A percentile compares a stretch with the other conserved stretches of the same genome.
Conservation (phyloP, 2,797 vertebrate genomes). For the Poeciliopsis paucimaculata region DNA sequence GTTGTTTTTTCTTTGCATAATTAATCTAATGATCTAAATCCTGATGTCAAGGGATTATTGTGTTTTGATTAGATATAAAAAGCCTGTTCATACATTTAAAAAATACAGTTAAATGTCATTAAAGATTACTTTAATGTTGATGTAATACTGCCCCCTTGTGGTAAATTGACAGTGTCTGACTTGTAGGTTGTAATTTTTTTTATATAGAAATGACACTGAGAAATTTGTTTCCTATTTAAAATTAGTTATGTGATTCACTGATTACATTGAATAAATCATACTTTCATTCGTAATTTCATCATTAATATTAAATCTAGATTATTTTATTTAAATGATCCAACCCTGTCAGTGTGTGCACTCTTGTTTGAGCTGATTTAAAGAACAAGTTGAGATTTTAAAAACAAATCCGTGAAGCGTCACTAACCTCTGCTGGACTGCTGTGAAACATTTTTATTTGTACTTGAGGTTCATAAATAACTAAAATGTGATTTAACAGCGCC, state of each 20-base stretch:
- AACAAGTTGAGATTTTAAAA: neutral
- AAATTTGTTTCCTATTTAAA: too few species aligned
- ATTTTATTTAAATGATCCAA: neutral
- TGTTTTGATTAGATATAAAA: neutral
- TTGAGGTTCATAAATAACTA: neutral
- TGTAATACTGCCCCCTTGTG: slow-evolving; percentile 26
- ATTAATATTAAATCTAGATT: neutral
- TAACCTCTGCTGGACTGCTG: too few species aligned
- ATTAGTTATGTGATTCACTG: too few species aligned
- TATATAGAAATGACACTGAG: neutral
- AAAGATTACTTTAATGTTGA: neutral
- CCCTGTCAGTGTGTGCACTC: neutral
- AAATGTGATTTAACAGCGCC: neutral
- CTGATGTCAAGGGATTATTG: neutral
- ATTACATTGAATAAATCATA: too few species aligned
- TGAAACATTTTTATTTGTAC: neutral
- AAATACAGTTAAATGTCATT: neutral
- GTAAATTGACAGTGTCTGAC: neutral
- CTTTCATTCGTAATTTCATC: neutral
- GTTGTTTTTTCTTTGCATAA: neutral
- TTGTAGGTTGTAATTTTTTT: neutral
- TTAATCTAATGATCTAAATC: neutral
- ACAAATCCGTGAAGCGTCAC: neutral
- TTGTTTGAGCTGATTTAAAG: neutral
- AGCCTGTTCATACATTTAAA: neutral